Base-by-base conservation (phyloP, 2,113 vertebrate species). In the Notothenia rossii region DNA sequence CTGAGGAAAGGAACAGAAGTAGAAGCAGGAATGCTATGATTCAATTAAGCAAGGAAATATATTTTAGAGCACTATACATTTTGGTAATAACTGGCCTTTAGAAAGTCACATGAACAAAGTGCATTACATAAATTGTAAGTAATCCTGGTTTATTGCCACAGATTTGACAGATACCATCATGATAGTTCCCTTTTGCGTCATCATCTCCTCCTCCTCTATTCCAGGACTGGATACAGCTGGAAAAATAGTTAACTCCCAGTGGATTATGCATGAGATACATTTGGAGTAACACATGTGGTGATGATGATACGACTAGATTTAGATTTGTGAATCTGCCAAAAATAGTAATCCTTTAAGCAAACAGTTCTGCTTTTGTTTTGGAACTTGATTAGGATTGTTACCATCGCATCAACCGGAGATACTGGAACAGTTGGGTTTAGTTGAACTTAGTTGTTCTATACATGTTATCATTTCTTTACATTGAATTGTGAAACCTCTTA, bases 221-320 rank as follows among this genome's bases (percentile, higher is more conserved):
- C 72, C 17, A 20, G 0, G 72, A 84, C 60, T 79, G 82, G 67
- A 85, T 49, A 11, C 83, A 89, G 85, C 86, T 88, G 79, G 72
- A 64, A 72, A 83, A 73, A 75, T 1, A 69, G 51, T 55, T 25
- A 82, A 82, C 75, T 88, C 63, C 51, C 11, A 73, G 63, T 0
- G 58, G 72, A 79, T 81, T 59, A 79, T 61, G 61, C 55, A 64
- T 9, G 17, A 72, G 33, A 33, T 20, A 9, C 64, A 70, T 80
- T 72, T 61, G 17, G 54, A 60, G 59, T 59, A 49, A 76, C n/a
- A 48, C 50, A 36, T 9, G 6, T 33, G n/a, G 48, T 56, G 40
- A 61, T n/a, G 56, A 65, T 11, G n/a, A 33, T 20, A 13, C 13
- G 71, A 20, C 46, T 64, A 13, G 43, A 74, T 75, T 72, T 61